These are phyloP conservation scores for Ranitomeya variabilis DNA, from an alignment of 2,113 vertebrate genomes.

Conservation along the genomic window DNA sequence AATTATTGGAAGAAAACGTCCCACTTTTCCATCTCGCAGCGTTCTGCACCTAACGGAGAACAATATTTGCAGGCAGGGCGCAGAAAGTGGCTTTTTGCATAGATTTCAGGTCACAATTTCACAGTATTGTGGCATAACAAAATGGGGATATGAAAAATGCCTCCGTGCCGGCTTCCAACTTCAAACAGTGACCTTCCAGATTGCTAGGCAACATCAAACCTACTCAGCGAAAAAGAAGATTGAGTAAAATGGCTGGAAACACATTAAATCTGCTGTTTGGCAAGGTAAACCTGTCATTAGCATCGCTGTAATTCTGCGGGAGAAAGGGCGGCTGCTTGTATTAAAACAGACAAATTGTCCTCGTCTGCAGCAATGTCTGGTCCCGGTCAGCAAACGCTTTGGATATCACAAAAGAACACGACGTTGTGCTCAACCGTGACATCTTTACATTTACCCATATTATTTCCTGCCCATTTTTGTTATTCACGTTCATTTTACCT, in stretches of 20 bases:
- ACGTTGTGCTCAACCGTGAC: background rate
- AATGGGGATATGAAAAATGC: constrained; percentile 27
- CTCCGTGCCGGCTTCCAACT: background rate
- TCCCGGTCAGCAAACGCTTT: background rate
- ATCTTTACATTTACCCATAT: too few relatives aligned
- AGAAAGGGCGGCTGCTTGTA: background rate
- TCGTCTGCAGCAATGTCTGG: background rate
- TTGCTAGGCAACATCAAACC: constrained; percentile 29
- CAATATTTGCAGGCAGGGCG: background rate
- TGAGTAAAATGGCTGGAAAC: constrained; percentile 18
- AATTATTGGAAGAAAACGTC: background rate
- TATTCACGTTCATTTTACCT: too few relatives aligned
- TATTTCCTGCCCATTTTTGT: too few relatives aligned
- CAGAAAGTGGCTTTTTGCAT: background rate
- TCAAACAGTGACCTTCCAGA: constrained; percentile 15
- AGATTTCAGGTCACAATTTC: background rate
- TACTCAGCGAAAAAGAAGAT: constrained; percentile 19
- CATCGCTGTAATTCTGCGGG: background rate
- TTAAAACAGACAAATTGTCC: background rate
- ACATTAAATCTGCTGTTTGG: constrained; percentile 3
- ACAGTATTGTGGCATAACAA: constrained; percentile 13
- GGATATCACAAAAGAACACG: background rate
- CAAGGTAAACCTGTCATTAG: constrained; percentile 5
- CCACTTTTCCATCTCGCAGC: background rate
- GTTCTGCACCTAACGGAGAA: background rate